phyloP scores from a whole-genome alignment of 2,888 invertebrate species.

The Euplagia quadripunctaria region DNA sequence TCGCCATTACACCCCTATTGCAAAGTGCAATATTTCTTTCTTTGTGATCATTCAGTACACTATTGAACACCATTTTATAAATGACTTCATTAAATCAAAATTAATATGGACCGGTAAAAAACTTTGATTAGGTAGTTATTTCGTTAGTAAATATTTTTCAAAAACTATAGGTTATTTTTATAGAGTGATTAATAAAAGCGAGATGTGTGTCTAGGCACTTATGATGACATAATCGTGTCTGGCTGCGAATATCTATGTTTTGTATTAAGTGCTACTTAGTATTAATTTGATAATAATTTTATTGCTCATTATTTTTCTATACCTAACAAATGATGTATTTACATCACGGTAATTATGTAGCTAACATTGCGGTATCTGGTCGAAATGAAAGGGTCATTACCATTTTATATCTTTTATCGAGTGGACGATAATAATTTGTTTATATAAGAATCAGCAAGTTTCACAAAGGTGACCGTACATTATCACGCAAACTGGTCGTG shows the following conservation, averaged over 20 bases:
- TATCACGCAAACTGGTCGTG: constrained; percentile 16
- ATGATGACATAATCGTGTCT: background rate
- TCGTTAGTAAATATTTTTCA: too few species aligned
- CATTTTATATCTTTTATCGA: constrained; percentile 45
- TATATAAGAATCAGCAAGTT: constrained; percentile 31
- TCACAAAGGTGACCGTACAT: constrained; percentile 15
- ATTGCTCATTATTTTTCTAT: constrained; percentile 7
- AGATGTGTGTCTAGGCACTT: too few species aligned
- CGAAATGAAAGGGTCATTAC: constrained; percentile 48
- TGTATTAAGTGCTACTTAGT: background rate
- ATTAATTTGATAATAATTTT: background rate
- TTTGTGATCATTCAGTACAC: background rate
- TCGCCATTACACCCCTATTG: background rate
- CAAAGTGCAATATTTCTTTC: background rate
- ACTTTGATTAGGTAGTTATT: too few species aligned
- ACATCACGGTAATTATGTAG: constrained; percentile 31
- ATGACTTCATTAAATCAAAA: too few species aligned
- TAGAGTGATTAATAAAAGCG: too few species aligned
- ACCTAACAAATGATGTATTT: constrained; percentile 15
- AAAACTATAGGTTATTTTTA: too few species aligned
- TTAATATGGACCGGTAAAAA: too few species aligned
- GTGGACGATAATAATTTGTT: constrained; percentile 41
- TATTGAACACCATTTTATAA: too few species aligned
- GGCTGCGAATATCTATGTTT: background rate
- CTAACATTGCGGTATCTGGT: constrained; percentile 30